Evolutionary conservation across 1,140 invertebrate genomes (phyloP).

Genomic region (Sinella curviseta): DNA sequence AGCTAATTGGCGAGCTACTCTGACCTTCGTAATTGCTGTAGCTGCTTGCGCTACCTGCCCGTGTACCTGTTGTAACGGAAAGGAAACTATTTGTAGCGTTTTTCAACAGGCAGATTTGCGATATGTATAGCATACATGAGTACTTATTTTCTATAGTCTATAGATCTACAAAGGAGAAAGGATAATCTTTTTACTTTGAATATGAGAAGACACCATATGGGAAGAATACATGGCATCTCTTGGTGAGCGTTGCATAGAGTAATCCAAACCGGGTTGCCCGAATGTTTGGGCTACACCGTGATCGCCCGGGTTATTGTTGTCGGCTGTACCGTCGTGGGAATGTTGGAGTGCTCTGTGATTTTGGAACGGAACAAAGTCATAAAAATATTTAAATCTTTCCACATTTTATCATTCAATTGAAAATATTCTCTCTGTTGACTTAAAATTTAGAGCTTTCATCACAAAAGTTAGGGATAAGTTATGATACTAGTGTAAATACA

Average conservation of each 20-base stretch:
- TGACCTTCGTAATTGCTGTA: slow-evolving; percentile 48
- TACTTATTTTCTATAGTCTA: background rate
- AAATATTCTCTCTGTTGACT: too few species aligned
- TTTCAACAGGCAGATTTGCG: slow-evolving; percentile 18
- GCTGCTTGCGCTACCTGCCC: slow-evolving; percentile 47
- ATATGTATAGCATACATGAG: too few species aligned
- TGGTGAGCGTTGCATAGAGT: slow-evolving; percentile 65
- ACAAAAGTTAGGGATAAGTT: too few species aligned
- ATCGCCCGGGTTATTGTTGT: slow-evolving; percentile 46
- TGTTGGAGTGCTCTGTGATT: slow-evolving; percentile 47
- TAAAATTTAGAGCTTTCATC: too few species aligned
- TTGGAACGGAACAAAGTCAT: too few species aligned
- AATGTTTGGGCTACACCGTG: slow-evolving; percentile 40
- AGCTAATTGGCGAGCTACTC: slow-evolving; percentile 49
- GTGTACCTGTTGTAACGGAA: slow-evolving; percentile 44
- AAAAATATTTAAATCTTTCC: background rate
- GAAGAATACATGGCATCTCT: slow-evolving; percentile 53
- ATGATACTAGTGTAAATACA: too few species aligned
- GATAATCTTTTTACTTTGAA: slow-evolving; percentile 54
- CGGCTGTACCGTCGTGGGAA: slow-evolving; percentile 49
- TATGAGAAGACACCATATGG: slow-evolving; percentile 60
- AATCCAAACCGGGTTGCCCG: slow-evolving; percentile 70
- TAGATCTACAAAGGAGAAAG: background rate
- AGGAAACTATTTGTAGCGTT: too few species aligned
- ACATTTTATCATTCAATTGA: too few species aligned